Conservation (phyloP, 1,140 invertebrate genomes). For the Musca vetustissima region DNA sequence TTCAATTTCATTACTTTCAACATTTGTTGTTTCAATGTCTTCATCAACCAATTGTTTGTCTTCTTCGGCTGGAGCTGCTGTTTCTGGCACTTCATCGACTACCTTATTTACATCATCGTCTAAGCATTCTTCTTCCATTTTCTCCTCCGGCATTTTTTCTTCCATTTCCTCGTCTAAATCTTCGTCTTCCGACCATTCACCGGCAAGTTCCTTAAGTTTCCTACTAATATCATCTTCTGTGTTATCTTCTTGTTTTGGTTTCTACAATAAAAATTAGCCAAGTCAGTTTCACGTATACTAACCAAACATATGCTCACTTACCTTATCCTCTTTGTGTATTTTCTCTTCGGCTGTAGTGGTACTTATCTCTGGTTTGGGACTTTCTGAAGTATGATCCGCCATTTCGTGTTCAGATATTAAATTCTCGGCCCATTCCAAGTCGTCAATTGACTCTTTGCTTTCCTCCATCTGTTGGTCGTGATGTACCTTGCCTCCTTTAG, state of each 20-base stretch:
- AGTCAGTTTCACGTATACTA: too few species aligned
- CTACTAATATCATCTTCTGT: constrained; percentile 42
- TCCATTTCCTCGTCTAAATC: constrained; percentile 42
- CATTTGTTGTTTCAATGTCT: constrained; percentile 20
- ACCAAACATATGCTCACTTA: constrained; percentile 28
- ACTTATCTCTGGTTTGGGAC: not conserved
- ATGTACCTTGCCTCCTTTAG: not conserved
- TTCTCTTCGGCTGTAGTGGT: constrained; percentile 26
- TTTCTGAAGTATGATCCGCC: constrained; percentile 26
- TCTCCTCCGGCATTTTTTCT: constrained; percentile 6
- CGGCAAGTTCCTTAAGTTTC: constrained; percentile 51
- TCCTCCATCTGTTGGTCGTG: constrained; percentile 34
- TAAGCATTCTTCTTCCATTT: not conserved
- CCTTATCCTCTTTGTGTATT: constrained; percentile 37
- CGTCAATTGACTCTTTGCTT: constrained; percentile 48
- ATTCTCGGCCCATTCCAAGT: constrained; percentile 53
- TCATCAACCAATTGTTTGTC: too few species aligned
- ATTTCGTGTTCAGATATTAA: constrained; percentile 44
- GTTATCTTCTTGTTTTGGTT: not conserved
- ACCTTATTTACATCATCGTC: not conserved
- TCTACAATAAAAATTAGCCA: constrained; percentile 11
- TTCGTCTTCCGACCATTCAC: constrained; percentile 53
- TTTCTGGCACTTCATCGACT: constrained; percentile 13
- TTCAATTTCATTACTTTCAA: constrained; percentile 14
- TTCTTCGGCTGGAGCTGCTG: constrained; percentile 6